Conservation (phyloP, 2,888 invertebrate genomes). For the Calliopum simillimum region DNA sequence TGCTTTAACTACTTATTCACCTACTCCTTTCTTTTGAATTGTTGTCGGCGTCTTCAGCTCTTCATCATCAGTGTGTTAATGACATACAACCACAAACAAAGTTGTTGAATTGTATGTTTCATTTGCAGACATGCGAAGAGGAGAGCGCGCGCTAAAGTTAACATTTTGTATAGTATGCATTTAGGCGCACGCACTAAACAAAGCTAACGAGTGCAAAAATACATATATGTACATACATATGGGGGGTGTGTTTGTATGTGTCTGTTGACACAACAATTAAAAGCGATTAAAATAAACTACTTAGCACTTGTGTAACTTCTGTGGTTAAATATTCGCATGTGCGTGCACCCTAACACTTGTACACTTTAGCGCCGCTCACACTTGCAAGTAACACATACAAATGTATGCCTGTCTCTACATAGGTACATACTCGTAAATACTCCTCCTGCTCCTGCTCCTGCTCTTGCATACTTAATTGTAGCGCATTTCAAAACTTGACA, state of each 20-base stretch:
- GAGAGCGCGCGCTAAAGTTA: background rate
- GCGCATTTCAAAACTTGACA: conserved; percentile 12
- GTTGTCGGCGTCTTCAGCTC: background rate
- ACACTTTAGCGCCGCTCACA: background rate
- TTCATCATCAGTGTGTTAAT: conserved; percentile 7
- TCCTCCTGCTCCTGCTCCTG: no score
- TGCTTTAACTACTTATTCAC: background rate
- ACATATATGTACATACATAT: conserved; percentile 6
- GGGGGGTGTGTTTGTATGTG: conserved; percentile 38
- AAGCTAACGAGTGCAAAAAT: conserved; percentile 2
- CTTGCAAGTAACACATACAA: background rate
- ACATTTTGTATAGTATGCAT: conserved; percentile 2
- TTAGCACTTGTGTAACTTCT: conserved; percentile 46
- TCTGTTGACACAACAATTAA: conserved; percentile 44
- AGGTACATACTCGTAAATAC: no score
- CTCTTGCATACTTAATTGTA: no score
- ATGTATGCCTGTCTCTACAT: no score
- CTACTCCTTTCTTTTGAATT: background rate
- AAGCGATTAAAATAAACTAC: conserved; percentile 36
- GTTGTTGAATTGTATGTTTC: conserved; percentile 22
- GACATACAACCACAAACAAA: conserved; percentile 14
- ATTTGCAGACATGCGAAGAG: conserved; percentile 27
- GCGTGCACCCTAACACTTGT: conserved; percentile 10
- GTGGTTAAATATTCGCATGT: conserved; percentile 28
- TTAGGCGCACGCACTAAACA: conserved; percentile 21